These are phyloP conservation scores for Rhea americana DNA, from an alignment of 2,113 vertebrate genomes.

Conservation along the genomic window DNA sequence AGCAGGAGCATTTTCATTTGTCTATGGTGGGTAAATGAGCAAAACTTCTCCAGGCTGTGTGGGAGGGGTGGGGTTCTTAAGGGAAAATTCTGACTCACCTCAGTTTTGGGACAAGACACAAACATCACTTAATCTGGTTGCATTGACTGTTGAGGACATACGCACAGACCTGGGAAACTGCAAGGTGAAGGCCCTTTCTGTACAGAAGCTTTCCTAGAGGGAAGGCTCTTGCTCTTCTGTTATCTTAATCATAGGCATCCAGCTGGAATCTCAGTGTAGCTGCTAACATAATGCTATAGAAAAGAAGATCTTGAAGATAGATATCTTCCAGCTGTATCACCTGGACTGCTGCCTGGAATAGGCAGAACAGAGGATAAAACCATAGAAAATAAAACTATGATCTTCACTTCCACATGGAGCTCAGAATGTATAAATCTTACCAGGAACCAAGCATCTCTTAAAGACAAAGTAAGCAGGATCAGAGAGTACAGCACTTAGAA, in stretches of 20 bases:
- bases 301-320: conserved; percentile 16
- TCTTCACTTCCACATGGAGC: conserved; percentile 18
- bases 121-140: not conserved
- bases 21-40: not conserved
- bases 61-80: not conserved
- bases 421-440: conserved; percentile 11
- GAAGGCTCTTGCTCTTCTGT: not conserved
- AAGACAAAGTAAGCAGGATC: not conserved
- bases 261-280: conserved; percentile 27
- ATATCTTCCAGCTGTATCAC: conserved; percentile 24
- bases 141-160: not conserved
- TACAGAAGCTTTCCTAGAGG: not conserved
- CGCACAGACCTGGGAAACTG: not conserved
- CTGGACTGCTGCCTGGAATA: conserved; percentile 31
- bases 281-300: not conserved
- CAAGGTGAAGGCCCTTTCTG: not conserved
- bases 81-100: not conserved
- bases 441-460: not conserved
- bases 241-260: not conserved
- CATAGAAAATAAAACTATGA: conserved; percentile 21
- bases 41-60: not conserved
- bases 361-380: conserved; percentile 23
- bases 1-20: not conserved
- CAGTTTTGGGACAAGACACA: not conserved
- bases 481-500: not conserved